Percentiles rank a stretch among this genome's conserved stretches.
These are phyloP conservation scores for Anaspis maculata DNA, from an alignment of 2,888 invertebrate genomes.

Conservation along the genomic window DNA sequence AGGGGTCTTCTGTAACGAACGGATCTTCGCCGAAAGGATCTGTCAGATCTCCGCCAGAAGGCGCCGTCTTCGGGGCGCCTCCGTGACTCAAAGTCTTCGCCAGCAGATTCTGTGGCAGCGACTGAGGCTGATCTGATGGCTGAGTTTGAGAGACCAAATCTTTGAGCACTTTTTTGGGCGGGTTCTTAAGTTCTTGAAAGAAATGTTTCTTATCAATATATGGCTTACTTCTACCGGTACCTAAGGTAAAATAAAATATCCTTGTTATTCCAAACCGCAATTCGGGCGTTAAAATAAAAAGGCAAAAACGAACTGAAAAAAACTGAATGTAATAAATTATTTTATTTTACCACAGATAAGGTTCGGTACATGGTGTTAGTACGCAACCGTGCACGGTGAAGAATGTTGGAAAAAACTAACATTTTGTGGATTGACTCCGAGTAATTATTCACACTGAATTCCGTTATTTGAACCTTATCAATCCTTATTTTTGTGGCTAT, in stretches of 20 bases:
- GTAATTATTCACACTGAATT: too few species aligned
- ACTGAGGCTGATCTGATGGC: conserved; percentile 14
- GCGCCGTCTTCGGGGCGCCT: conserved; percentile 9
- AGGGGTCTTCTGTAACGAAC: conserved; percentile 63
- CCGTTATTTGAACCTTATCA: too few species aligned
- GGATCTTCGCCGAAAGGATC: conserved; percentile 67
- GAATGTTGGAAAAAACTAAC: too few species aligned
- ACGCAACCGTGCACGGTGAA: conserved; percentile 5
- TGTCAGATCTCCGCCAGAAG: conserved; percentile 39
- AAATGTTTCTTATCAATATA: conserved; percentile 94
- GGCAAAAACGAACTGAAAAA: conserved; percentile 15
- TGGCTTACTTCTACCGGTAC: conserved; percentile 84
- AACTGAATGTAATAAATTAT: conserved; percentile 21
- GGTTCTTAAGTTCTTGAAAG: conserved; percentile 92
- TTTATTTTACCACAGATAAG: conserved; percentile 35
- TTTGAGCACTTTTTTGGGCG: conserved; percentile 86
- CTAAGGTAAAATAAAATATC: conserved; percentile 38
- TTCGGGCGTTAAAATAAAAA: conserved; percentile 10
- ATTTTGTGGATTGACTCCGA: too few species aligned
- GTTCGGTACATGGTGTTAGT: too few species aligned
- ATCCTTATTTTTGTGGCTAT: too few species aligned
- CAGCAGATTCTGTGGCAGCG: conserved; percentile 16
- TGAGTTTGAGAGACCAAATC: conserved; percentile 53
- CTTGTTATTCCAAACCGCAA: too few species aligned
- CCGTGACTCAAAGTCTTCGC: conserved; percentile 16